Evolutionary conservation across 2,797 vertebrate genomes (phyloP), one percentile per base, ranked within the genome.

Genomic region (Alosa sapidissima): DNA sequence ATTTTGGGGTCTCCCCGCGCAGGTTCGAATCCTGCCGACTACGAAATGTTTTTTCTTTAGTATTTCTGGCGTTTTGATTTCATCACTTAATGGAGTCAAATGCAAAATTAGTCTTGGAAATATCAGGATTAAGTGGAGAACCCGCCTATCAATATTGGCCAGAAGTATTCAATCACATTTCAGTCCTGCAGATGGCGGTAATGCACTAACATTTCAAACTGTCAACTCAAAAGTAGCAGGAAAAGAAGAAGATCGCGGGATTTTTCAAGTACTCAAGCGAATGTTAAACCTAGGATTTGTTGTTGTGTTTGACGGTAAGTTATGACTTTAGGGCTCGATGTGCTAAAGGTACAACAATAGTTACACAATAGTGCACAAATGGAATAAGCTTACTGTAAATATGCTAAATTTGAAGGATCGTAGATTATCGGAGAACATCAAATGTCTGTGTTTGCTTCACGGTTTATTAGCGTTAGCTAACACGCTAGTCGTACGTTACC

Each of bases 21-120:
- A 93, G 92, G 91, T 93, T 93, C 92, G 91, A 93, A 92, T 93
- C 92, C 91, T 93, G 91, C 90, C 90, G 89, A 91, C 90, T 89
- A 90, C 89, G 91, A 0, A 0, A 8, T 4, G 0, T 47, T 45
- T 45, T 78, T 78, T 5, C 14, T 14, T 6, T 21, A 45, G 36
- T 21, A n/a, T 19, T 78, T 54, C 52, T 14, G 10, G 2, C 52
- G 14, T 3, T 13, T 2, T 13, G 0, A 16, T 54, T 11, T 3
- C 1, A 41, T 51, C 7, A 5, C 49, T 51, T 51, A 52, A 11
- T 2, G 2, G 2, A 11, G 51, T 28, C 9, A 28, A 1, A 33
- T 9, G 51, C 10, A 13, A 1, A 14, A 52, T 1, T 21, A 19
- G 16, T 19, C 54, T 0, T 55, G 54, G 21, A 19, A 21, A 55